Evolutionary conservation across 2,888 invertebrate genomes (phyloP).

Genomic region (Eristalis arbustorum): DNA sequence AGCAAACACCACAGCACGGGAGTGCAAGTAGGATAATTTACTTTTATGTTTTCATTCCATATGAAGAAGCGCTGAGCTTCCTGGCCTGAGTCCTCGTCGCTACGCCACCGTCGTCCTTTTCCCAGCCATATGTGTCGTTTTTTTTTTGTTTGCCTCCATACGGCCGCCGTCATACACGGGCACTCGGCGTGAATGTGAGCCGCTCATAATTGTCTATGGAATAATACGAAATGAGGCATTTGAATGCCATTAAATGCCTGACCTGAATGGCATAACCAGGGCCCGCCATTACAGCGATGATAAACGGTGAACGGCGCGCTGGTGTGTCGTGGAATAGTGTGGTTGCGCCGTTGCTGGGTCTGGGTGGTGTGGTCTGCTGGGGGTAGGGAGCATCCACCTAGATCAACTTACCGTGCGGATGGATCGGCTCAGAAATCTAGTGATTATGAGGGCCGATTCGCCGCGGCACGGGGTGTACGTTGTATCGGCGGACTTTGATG

Average conservation of each 20-base stretch:
- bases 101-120: background rate
- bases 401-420: conserved; percentile 24
- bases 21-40: conserved; percentile 68
- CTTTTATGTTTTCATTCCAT: conserved; percentile 69
- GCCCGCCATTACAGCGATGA: conserved; percentile 63
- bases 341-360: conserved; percentile 5
- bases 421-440: conserved; percentile 43
- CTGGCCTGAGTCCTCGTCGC: conserved; percentile 16
- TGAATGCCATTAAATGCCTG: conserved; percentile 68
- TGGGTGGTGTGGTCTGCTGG: conserved; percentile 26
- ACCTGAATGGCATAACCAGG: conserved; percentile 69
- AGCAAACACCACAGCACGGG: conserved; percentile 35
- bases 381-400: conserved; percentile 21
- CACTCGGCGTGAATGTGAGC: conserved; percentile 41
- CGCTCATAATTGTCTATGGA: conserved; percentile 68
- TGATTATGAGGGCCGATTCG: conserved; percentile 59
- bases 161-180: background rate
- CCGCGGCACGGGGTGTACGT: background rate
- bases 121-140: background rate
- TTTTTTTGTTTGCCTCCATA: background rate
- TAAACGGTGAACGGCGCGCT: conserved; percentile 63
- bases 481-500: conserved; percentile 48
- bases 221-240: conserved; percentile 70
- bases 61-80: conserved; percentile 64
- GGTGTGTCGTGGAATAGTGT: conserved; percentile 54